Evolutionary conservation across 37 sponge, comb jelly and placozoan genomes (phyloP).

Genomic region (Theonella swinhoei): DNA sequence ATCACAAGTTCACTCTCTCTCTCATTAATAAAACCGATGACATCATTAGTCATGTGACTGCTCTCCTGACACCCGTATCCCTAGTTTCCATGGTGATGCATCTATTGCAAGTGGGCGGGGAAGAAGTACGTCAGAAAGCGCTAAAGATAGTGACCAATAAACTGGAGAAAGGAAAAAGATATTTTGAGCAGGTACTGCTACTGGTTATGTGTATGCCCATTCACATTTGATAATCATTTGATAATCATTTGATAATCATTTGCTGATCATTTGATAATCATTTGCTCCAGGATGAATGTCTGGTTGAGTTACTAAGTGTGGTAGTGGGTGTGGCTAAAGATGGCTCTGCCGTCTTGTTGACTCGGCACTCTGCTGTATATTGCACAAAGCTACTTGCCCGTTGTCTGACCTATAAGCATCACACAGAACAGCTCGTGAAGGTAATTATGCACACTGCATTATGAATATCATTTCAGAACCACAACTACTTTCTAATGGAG

Average conservation of each 20-base stretch:
- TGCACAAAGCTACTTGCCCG: slow-evolving; percentile 29
- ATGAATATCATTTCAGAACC: neutral
- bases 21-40: slow-evolving; percentile 27
- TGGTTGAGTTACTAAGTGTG: slow-evolving; percentile 27
- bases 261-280: no score
- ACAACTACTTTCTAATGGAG: neutral
- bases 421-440: slow-evolving; percentile 23
- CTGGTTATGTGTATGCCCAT: neutral
- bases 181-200: slow-evolving; percentile 32
- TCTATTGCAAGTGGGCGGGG: slow-evolving; percentile 18
- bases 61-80: slow-evolving; percentile 41
- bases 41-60: slow-evolving; percentile 38
- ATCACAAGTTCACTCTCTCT: neutral
- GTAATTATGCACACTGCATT: neutral
- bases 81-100: slow-evolving; percentile 45
- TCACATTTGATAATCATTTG: no score
- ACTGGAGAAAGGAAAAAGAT: slow-evolving; percentile 15
- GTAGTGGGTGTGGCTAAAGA: slow-evolving; percentile 41
- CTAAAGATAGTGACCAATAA: slow-evolving; percentile 36
- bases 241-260: no score
- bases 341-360: slow-evolving; percentile 1
- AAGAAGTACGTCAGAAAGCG: slow-evolving; percentile 36
- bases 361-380: slow-evolving; percentile 47
- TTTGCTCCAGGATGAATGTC: neutral
- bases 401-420: neutral